Evolutionary conservation across 2,113 vertebrate species (phyloP).

Genomic region (Rhinogobius similis): DNA sequence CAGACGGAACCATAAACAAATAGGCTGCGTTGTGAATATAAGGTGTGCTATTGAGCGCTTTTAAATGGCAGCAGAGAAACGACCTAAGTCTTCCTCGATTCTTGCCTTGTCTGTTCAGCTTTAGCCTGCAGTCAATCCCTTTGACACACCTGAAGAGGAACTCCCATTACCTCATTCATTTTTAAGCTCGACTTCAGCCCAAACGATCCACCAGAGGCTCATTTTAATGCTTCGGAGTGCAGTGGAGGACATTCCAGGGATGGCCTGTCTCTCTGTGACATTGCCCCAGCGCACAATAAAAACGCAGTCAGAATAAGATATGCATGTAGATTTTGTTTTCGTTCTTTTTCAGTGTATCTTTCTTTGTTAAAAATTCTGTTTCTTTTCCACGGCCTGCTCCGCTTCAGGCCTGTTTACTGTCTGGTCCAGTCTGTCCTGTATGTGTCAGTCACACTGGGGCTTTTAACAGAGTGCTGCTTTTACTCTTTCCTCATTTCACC

Average conservation of each 20-base stretch:
- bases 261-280: background rate
- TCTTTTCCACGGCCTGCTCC: background rate
- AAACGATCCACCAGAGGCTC: background rate
- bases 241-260: background rate
- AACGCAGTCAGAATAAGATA: background rate
- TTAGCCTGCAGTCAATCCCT: constrained; percentile 30
- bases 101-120: constrained; percentile 23
- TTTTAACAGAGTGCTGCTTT: constrained; percentile 71
- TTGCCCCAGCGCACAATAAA: background rate
- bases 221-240: constrained; percentile 1
- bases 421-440: constrained; percentile 47
- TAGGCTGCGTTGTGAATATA: background rate
- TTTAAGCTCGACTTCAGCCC: background rate
- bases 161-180: constrained; percentile 2
- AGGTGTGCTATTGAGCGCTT: background rate
- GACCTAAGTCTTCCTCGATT: background rate
- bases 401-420: constrained; percentile 59
- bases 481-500: constrained; percentile 54
- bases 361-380: background rate
- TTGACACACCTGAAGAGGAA: background rate
- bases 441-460: constrained; percentile 49
- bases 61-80: background rate
- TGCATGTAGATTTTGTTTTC: background rate
- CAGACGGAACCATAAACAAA: background rate
- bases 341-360: constrained; percentile 6